Base-by-base conservation (phyloP, 2,888 invertebrate species). In the Pristionchus entomophagus region DNA sequence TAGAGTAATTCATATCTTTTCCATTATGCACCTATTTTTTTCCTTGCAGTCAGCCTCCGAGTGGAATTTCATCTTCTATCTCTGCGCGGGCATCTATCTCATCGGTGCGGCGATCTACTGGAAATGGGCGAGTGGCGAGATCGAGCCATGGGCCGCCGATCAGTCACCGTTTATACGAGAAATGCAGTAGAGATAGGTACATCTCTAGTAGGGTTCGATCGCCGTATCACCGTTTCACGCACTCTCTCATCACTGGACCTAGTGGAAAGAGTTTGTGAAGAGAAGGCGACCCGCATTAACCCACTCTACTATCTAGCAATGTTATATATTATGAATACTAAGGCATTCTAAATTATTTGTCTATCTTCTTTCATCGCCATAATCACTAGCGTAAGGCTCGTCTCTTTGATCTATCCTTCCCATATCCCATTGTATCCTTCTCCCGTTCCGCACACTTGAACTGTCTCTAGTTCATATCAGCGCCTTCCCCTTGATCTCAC, bases 11-110 rank as follows among this genome's bases (percentile, higher is more conserved):
- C n/a, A n/a, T n/a, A n/a, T n/a, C n/a, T n/a, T n/a, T n/a, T n/a
- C n/a, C n/a, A n/a, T n/a, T n/a, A n/a, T n/a, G n/a, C n/a, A n/a
- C n/a, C n/a, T n/a, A n/a, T n/a, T n/a, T n/a, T n/a, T n/a, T n/a
- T n/a, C n/a, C 0, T 95, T 94, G 69, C 95, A 96, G 96, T 95
- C 95, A 4, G 95, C 95, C 32, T 95, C 95, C 29, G 96, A 97
- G 94, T 97, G 97, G 97, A 95, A 96, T 88, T 94, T 95, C 51
- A 96, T 97, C 14, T 97, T 97, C 94, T 96, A 96, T 94, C 96
- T 97, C 91, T 96, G 97, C 0, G 96, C 96, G 90, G 95, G 95
- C 86, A 95, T 97, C 92, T 97, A 97, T 93, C 94, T 96, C 0
- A 89, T 96, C n/a, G 97, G 97, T 0, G 96, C 96, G 41, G 93